A percentile compares a stretch with the other conserved stretches of the same genome.
Evolutionary conservation across 2,888 invertebrate genomes (phyloP).

Genomic region (Athalia rosae): DNA sequence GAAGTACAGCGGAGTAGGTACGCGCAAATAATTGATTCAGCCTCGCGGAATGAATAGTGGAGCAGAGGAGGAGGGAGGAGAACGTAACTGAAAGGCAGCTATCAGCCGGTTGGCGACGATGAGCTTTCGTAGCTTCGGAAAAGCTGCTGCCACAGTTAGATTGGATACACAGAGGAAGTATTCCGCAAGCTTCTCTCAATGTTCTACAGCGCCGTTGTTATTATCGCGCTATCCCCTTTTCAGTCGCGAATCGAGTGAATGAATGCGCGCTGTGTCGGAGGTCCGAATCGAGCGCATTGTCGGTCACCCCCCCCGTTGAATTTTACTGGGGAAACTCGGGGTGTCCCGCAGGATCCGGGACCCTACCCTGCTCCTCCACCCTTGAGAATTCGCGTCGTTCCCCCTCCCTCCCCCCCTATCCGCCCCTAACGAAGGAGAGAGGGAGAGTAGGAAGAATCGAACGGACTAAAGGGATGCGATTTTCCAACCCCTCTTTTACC

Average conservation of each 20-base stretch:
- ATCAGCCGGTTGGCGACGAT: no score
- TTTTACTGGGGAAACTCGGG: neutral
- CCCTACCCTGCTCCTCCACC: neutral
- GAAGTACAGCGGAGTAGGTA: neutral
- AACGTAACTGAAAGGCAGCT: neutral
- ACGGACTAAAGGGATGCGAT: no score
- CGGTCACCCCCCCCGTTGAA: neutral
- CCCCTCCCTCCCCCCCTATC: neutral
- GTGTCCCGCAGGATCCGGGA: neutral
- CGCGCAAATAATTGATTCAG: constrained; percentile 30
- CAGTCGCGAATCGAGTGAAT: no score
- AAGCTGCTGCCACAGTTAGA: no score
- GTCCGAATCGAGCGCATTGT: no score
- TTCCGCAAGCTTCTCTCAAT: no score
- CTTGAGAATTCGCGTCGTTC: constrained; percentile 20
- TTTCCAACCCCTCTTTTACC: no score
- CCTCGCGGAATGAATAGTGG: constrained; percentile 7
- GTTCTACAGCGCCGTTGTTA: no score
- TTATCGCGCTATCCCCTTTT: no score
- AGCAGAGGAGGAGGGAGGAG: neutral
- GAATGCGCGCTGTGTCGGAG: no score
- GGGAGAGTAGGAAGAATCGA: neutral
- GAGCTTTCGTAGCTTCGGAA: no score
- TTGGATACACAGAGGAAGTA: no score
- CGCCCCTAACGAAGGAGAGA: constrained; percentile 23